Evolutionary conservation across 1,140 invertebrate species (phyloP).

Genomic region (Contarinia nasturtii): DNA sequence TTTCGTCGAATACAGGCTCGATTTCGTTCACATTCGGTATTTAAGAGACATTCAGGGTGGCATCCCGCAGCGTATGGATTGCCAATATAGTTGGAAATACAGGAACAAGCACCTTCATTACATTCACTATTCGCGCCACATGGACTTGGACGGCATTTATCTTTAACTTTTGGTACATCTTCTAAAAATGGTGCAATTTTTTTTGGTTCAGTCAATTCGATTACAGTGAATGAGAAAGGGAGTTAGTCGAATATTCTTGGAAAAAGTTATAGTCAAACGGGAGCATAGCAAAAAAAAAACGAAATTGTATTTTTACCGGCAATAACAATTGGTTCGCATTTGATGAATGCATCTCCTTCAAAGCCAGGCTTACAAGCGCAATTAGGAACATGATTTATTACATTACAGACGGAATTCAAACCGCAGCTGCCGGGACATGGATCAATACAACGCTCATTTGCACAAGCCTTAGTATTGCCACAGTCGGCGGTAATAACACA

Average conservation of each 20-base stretch:
- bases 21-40: conserved; percentile 41
- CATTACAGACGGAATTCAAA: conserved; percentile 37
- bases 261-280: background rate
- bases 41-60: conserved; percentile 47
- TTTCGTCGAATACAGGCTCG: conserved; percentile 47
- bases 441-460: conserved; percentile 46
- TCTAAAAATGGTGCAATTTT: conserved; percentile 19
- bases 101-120: conserved; percentile 37
- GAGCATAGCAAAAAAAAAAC: conserved; percentile 5
- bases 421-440: conserved; percentile 52
- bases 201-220: no score
- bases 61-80: conserved; percentile 48
- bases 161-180: conserved; percentile 4
- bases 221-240: conserved; percentile 13
- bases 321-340: conserved; percentile 30
- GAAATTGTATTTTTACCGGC: conserved; percentile 23
- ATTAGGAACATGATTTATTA: conserved; percentile 45
- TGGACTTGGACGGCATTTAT: conserved; percentile 57
- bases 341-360: conserved; percentile 47
- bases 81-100: conserved; percentile 42
- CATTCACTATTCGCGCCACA: conserved; percentile 48
- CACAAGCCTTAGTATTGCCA: conserved; percentile 40
- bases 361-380: conserved; percentile 45
- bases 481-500: conserved; percentile 55
- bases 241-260: conserved; percentile 10